phyloP scores from a whole-genome alignment of 1,140 invertebrate species.

The Planococcus citri region DNA sequence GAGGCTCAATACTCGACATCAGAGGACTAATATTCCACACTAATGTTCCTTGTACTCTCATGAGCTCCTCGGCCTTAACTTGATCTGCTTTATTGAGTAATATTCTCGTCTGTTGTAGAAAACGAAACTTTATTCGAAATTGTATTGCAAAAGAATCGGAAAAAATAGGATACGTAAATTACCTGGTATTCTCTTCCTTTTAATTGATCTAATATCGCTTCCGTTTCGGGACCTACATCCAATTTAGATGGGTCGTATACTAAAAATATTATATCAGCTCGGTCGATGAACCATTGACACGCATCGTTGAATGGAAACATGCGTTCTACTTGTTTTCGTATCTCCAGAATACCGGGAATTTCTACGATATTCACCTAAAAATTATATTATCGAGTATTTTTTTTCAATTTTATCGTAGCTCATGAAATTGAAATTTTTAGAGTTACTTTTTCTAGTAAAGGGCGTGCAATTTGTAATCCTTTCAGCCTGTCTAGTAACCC shows the following conservation, averaged over 20 bases:
- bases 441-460: constrained; percentile 76
- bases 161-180: constrained; percentile 23
- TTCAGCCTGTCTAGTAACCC: constrained; percentile 76
- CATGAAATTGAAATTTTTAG: too few species aligned
- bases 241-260: constrained; percentile 91
- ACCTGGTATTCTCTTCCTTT: constrained; percentile 85
- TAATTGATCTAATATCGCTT: constrained; percentile 81
- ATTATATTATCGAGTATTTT: background rate
- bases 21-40: constrained; percentile 93
- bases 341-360: constrained; percentile 89
- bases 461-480: constrained; percentile 66
- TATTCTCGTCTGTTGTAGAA: constrained; percentile 56
- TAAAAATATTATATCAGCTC: constrained; percentile 87
- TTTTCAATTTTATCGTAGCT: background rate
- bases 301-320: constrained; percentile 90
- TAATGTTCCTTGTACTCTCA: constrained; percentile 82
- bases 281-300: constrained; percentile 92
- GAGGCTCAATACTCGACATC: constrained; percentile 85
- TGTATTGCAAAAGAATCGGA: too few species aligned
- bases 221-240: constrained; percentile 85
- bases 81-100: constrained; percentile 90
- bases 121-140: background rate
- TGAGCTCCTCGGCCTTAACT: constrained; percentile 79
- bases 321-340: constrained; percentile 80
- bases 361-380: constrained; percentile 85